phyloP scores from a whole-genome alignment of 2,888 invertebrate species.

The Macaria notata region DNA sequence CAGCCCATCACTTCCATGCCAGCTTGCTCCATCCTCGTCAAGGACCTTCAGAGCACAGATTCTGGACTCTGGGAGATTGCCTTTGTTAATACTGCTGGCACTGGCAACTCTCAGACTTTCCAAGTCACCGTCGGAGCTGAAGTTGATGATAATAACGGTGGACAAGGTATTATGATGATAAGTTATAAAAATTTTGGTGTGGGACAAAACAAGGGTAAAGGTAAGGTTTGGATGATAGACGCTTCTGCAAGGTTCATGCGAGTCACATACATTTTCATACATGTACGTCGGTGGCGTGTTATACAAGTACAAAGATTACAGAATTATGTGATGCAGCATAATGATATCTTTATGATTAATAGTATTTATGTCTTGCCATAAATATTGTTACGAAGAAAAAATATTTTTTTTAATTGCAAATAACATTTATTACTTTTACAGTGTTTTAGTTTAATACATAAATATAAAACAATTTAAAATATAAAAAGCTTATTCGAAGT shows the following conservation, averaged over 20 bases:
- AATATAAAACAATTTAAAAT: too few relatives aligned
- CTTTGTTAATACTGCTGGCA: slow-evolving; percentile 1
- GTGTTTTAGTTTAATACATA: too few relatives aligned
- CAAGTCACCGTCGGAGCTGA: slow-evolving; percentile 11
- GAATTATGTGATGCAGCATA: neutral
- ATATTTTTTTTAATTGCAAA: too few relatives aligned
- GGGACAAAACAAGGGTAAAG: neutral
- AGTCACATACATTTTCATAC: slow-evolving; percentile 17
- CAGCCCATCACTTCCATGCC: neutral
- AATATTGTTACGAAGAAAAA: too few relatives aligned
- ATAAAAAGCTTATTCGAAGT: too few relatives aligned
- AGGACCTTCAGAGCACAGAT: slow-evolving; percentile 17
- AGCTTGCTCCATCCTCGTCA: slow-evolving; percentile 19
- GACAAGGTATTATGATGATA: slow-evolving; percentile 4
- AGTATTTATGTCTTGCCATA: too few relatives aligned
- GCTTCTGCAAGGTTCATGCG: slow-evolving; percentile 13
- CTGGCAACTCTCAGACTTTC: slow-evolving; percentile 1
- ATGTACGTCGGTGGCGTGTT: slow-evolving; percentile 5
- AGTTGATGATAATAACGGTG: neutral
- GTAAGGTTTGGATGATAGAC: neutral
- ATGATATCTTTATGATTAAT: too few relatives aligned
- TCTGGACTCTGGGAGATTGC: slow-evolving; percentile 24
- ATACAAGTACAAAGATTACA: slow-evolving; percentile 3
- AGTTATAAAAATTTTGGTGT: neutral
- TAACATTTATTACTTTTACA: too few relatives aligned